A percentile compares a stretch with the other conserved stretches of the same genome.
phyloP scores from a whole-genome alignment of 2,888 invertebrate species.

The Epiblema foenella region DNA sequence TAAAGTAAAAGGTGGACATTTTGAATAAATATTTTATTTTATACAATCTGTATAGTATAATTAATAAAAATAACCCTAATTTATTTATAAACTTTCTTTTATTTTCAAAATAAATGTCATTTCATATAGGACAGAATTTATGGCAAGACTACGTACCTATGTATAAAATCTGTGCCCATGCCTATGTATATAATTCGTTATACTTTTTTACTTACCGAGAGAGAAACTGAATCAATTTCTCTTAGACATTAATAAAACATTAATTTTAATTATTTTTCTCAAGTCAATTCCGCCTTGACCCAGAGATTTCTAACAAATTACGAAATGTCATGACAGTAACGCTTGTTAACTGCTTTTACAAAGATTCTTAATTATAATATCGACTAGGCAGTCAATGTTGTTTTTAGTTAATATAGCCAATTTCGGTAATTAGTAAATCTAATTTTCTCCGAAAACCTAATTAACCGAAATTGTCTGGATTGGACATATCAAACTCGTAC shows the following conservation, averaged over 20 bases:
- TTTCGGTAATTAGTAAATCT: background rate
- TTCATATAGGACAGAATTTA: too few species aligned
- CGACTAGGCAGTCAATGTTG: background rate
- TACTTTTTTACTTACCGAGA: too few species aligned
- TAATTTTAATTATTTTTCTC: background rate
- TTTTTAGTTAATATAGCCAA: background rate
- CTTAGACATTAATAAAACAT: background rate
- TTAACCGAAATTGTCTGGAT: background rate
- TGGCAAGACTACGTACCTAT: too few species aligned
- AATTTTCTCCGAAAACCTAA: background rate
- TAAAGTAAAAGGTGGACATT: too few species aligned
- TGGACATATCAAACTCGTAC: too few species aligned
- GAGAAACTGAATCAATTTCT: background rate
- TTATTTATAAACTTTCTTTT: too few species aligned
- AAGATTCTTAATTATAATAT: constrained; percentile 3
- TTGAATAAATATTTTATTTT: too few species aligned
- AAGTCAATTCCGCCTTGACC: background rate
- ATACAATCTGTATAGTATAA: too few species aligned
- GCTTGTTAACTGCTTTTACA: background rate
- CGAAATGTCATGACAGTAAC: constrained; percentile 5
- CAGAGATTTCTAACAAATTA: constrained; percentile 2
- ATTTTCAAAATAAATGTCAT: too few species aligned
- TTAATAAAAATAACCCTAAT: too few species aligned
- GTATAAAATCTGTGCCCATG: too few species aligned
- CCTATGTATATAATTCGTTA: too few species aligned